Base-by-base conservation (phyloP, 1,140 invertebrate genomes). In the Spodoptera litura region DNA sequence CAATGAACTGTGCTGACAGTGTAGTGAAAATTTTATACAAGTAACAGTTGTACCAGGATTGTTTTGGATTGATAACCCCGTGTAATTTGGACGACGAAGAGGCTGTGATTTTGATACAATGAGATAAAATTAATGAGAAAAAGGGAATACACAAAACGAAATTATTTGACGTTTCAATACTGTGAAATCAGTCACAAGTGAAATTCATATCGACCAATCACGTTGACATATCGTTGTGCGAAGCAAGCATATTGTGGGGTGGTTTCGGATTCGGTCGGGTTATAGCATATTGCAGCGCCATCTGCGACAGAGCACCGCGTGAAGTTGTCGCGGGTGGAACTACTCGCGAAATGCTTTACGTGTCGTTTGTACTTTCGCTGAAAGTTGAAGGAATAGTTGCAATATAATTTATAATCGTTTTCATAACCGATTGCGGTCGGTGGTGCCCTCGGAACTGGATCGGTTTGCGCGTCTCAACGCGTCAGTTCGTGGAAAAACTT, bases 341-440 rank as follows among this genome's bases (percentile, higher is more conserved):
- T 86, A 86, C 84, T 91, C 83, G 89, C 88, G 85, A 92, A 91
- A 87, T 89, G 85, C 87, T 89, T 90, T 91, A 91, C 91, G 91
- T 92, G 91, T 93, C 89, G 84, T 85, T 85, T 87, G 53, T 86
- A 93, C 90, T 93, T 94, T 93, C 88, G 86, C 86, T 87, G 80
- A 86, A 91, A 87, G 80, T 87, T 87, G 81, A 85, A 64, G 58
- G n/a, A 86, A 86, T 88, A 84, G 81, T 87, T 87, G 52, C 61
- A 85, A 83, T 81, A 77, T 81, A 81, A 78, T 78, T 81, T 59
- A 73, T 70, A 49, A 35, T 25, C 49, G 68, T 72, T 78, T 68
- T 56, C 44, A 58, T 61, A 35, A 61, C 52, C 55, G 61, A 59
- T 68, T 58, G 71, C 61, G 61, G 62, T 72, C 55, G 53, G 52